Conservation (phyloP, 2,888 invertebrate genomes). For the Diarsia brunnea region DNA sequence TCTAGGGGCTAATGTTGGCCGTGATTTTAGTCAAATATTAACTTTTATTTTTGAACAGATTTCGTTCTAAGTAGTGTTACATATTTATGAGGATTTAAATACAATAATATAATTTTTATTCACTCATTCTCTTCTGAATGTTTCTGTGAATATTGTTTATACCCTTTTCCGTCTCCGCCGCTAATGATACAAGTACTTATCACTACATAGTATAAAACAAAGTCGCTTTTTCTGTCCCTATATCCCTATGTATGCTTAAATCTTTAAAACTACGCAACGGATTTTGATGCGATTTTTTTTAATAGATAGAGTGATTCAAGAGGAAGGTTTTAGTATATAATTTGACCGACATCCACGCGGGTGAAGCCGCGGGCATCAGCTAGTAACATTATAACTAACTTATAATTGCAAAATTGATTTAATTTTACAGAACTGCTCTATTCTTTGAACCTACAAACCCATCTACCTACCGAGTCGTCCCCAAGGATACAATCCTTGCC, state of each 20-base stretch:
- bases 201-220: too few species aligned
- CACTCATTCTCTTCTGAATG: background rate
- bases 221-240: too few species aligned
- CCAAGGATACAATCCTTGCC: background rate
- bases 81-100: conserved; percentile 24
- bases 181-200: background rate
- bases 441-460: background rate
- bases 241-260: too few species aligned
- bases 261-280: too few species aligned
- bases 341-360: too few species aligned
- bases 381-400: too few species aligned
- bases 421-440: background rate
- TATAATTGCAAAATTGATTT: too few species aligned
- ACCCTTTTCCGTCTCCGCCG: background rate
- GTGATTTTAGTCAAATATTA: conserved; percentile 32
- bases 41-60: conserved; percentile 5
- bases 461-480: background rate
- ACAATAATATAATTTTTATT: background rate
- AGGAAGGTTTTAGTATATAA: too few species aligned
- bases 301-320: too few species aligned
- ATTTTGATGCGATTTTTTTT: too few species aligned
- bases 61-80: background rate
- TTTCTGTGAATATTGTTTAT: background rate
- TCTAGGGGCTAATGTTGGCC: background rate
- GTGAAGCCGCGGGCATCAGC: too few species aligned